Evolutionary conservation across 1,140 invertebrate species (phyloP).

Genomic region (Anastrepha ludens): DNA sequence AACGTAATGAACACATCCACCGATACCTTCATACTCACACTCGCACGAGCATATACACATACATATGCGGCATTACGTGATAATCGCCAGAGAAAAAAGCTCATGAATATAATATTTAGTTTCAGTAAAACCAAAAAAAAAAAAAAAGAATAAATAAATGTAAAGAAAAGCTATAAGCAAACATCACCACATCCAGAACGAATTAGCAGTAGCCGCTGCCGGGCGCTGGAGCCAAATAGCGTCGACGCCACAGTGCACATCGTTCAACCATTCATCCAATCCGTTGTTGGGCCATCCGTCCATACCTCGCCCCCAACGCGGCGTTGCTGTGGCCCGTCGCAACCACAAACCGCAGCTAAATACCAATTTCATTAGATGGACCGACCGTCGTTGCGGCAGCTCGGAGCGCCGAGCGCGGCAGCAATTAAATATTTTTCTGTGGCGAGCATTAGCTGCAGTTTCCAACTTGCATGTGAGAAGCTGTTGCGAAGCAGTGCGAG

Average conservation of each 20-base stretch:
- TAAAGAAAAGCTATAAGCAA: not conserved
- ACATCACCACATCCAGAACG: not conserved
- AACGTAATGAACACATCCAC: not conserved
- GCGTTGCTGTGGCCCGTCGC: not conserved
- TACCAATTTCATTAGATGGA: conserved; percentile 49
- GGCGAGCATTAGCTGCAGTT: not conserved
- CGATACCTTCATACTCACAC: not conserved
- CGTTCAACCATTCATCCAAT: not conserved
- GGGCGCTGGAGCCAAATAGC: not conserved
- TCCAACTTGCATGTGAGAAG: not conserved
- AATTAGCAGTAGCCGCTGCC: not conserved
- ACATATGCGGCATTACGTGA: too few relatives aligned
- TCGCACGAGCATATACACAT: not conserved
- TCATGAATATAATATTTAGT: not conserved
- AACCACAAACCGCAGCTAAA: conserved; percentile 38
- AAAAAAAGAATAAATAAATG: not conserved
- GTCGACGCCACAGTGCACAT: not conserved
- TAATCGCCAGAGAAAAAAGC: not conserved
- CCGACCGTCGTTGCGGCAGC: not conserved
- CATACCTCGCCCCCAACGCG: not conserved
- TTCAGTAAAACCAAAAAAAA: not conserved
- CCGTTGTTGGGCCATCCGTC: not conserved
- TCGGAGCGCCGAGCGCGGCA: not conserved
- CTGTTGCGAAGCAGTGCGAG: not conserved
- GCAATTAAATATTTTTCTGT: not conserved